phyloP scores from a whole-genome alignment of 2,797 vertebrate genomes.

The Mus spretus region DNA sequence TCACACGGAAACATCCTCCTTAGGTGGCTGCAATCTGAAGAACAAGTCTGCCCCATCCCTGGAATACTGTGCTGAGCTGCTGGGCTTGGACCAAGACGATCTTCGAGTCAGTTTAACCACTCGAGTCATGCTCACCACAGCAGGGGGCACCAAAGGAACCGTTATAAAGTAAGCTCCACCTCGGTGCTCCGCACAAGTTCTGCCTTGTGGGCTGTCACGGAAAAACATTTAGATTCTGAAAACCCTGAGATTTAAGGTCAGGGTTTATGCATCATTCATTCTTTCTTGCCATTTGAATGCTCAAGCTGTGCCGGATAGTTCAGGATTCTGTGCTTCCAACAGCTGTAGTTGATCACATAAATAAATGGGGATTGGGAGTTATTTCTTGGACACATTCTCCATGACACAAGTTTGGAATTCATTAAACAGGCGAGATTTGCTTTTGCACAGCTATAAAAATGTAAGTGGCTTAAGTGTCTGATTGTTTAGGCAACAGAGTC shows the following conservation, averaged over 20 bases:
- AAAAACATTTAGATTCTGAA: slow-evolving; percentile 4
- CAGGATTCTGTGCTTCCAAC: slow-evolving; percentile 31
- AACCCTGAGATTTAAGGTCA: slow-evolving; percentile 28
- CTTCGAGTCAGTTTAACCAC: slow-evolving; percentile 95
- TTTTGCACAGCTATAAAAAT: slow-evolving; percentile 35
- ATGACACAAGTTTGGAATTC: neutral
- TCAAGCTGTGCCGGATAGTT: slow-evolving; percentile 20
- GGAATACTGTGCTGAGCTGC: slow-evolving; percentile 93
- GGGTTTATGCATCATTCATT: neutral
- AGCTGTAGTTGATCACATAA: neutral
- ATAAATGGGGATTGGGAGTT: slow-evolving; percentile 29
- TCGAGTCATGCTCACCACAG: slow-evolving; percentile 97
- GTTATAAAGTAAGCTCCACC: slow-evolving; percentile 95
- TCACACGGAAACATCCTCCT: slow-evolving; percentile 53
- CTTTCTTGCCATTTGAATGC: slow-evolving; percentile 49
- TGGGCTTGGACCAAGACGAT: slow-evolving; percentile 96
- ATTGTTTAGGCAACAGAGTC: neutral
- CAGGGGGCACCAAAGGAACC: slow-evolving; percentile 98
- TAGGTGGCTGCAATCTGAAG: slow-evolving; percentile 96
- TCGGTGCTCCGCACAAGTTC: neutral
- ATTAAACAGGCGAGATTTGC: neutral
- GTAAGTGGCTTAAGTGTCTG: slow-evolving; percentile 14
- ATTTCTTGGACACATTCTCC: neutral
- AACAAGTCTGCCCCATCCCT: slow-evolving; percentile 92
- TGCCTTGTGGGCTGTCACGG: neutral